A percentile compares a stretch with the other conserved stretches of the same genome.
These are phyloP conservation scores for Theristus sp. DNA, from an alignment of 2,888 invertebrate species.

Conservation along the genomic window DNA sequence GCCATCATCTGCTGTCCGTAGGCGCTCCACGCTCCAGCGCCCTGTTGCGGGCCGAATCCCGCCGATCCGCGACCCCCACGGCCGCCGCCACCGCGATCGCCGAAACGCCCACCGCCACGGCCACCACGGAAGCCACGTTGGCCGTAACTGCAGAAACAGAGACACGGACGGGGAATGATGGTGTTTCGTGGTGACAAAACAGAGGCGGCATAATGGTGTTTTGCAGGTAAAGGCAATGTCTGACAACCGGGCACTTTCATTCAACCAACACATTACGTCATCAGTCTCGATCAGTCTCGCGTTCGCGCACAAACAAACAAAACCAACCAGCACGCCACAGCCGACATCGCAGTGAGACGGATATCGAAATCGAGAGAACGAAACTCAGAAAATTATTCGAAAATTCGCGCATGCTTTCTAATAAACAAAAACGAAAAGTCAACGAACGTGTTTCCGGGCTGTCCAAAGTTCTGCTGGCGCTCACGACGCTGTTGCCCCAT, in stretches of 20 bases:
- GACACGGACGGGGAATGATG: background rate
- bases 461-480: slow-evolving; percentile 8
- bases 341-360: too few species aligned
- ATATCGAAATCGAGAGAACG: background rate
- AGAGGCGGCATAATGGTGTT: background rate
- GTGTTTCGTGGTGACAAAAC: too few species aligned
- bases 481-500: slow-evolving; percentile 77
- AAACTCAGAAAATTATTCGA: background rate
- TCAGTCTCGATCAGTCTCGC: too few species aligned
- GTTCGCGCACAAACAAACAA: too few species aligned
- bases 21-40: background rate
- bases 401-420: background rate
- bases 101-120: background rate
- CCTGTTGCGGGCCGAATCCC: background rate
- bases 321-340: too few species aligned
- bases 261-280: too few species aligned
- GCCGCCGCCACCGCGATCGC: background rate
- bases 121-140: too few species aligned
- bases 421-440: too few species aligned
- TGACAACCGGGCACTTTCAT: background rate
- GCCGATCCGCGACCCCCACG: background rate
- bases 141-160: too few species aligned
- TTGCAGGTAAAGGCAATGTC: background rate
- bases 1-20: background rate
- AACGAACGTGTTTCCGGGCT: too few species aligned